A percentile compares a stretch with the other conserved stretches of the same genome.
These are phyloP conservation scores for Synanceia verrucosa DNA, from an alignment of 2,797 vertebrate genomes.

Conservation along the genomic window DNA sequence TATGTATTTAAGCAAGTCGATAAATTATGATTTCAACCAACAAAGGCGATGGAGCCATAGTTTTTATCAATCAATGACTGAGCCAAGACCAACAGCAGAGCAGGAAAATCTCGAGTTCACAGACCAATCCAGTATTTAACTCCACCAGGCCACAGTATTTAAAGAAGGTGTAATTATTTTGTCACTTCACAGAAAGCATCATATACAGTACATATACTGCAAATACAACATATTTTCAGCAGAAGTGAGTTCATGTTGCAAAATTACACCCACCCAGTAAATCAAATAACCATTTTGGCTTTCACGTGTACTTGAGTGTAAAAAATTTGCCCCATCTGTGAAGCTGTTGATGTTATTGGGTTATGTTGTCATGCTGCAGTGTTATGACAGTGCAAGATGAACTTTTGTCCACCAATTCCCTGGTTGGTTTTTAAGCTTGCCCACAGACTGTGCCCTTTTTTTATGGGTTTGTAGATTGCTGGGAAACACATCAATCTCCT, in stretches of 20 bases:
- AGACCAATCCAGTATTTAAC: not conserved
- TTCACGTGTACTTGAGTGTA: constrained; percentile 9
- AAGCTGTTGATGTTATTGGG: constrained; percentile 62
- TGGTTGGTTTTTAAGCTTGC: constrained; percentile 77
- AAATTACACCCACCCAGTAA: constrained; percentile 6
- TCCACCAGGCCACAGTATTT: not conserved
- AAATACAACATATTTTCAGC: constrained; percentile 29
- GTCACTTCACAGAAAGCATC: constrained; percentile 15
- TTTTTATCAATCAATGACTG: not conserved
- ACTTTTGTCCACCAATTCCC: constrained; percentile 78
- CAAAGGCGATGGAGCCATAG: not conserved
- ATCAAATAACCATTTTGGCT: constrained; percentile 37
- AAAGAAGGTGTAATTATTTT: constrained; percentile 26
- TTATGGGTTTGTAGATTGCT: constrained; percentile 79
- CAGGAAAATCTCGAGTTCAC: not conserved
- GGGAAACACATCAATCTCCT: constrained; percentile 83
- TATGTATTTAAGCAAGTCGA: not conserved
- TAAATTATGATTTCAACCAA: not conserved
- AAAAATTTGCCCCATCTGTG: constrained; percentile 32
- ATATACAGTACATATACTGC: no score
- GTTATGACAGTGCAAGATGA: constrained; percentile 77
- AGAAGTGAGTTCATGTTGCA: constrained; percentile 19
- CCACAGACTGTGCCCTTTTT: constrained; percentile 73
- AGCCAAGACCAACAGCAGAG: not conserved
- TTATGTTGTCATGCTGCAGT: constrained; percentile 68